Conservation (phyloP, 2,797 vertebrate species). For the Tapera naevia region DNA sequence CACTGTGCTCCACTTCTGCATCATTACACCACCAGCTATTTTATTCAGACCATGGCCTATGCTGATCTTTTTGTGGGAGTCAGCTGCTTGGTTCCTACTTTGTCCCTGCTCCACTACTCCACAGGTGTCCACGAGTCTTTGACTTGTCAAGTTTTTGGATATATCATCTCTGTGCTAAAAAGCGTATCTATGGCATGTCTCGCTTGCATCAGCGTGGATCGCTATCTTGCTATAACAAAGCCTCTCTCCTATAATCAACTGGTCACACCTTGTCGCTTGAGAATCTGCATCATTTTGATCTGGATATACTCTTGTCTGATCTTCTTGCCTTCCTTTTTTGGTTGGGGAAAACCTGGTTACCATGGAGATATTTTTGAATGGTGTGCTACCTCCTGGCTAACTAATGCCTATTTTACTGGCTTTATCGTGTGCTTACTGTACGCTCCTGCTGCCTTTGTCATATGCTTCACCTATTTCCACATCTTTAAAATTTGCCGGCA, state of each 20-base stretch:
- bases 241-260: slow-evolving; percentile 97
- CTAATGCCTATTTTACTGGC: slow-evolving; percentile 94
- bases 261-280: slow-evolving; percentile 94
- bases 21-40: slow-evolving; percentile 98
- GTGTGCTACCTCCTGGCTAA: slow-evolving; percentile 97
- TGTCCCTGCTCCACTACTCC: slow-evolving; percentile 94
- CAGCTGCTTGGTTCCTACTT: slow-evolving; percentile 94
- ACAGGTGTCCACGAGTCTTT: slow-evolving; percentile 92
- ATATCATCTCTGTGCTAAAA: slow-evolving; percentile 97
- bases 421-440: slow-evolving; percentile 97
- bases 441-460: slow-evolving; percentile 93
- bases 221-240: slow-evolving; percentile 96
- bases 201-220: slow-evolving; percentile 96
- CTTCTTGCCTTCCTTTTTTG: slow-evolving; percentile 96
- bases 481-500: slow-evolving; percentile 99
- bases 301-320: slow-evolving; percentile 96
- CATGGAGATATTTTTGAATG: slow-evolving; percentile 99
- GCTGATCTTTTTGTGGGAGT: slow-evolving; percentile 96
- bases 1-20: slow-evolving; percentile 96
- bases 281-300: slow-evolving; percentile 93
- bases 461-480: slow-evolving; percentile 98
- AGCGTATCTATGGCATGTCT: slow-evolving; percentile 98
- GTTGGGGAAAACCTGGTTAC: slow-evolving; percentile 99
- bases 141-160: slow-evolving; percentile 96
- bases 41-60: slow-evolving; percentile 99